Evolutionary conservation across 2,888 invertebrate genomes (phyloP).

Genomic region (Lasioglossum lativentre): DNA sequence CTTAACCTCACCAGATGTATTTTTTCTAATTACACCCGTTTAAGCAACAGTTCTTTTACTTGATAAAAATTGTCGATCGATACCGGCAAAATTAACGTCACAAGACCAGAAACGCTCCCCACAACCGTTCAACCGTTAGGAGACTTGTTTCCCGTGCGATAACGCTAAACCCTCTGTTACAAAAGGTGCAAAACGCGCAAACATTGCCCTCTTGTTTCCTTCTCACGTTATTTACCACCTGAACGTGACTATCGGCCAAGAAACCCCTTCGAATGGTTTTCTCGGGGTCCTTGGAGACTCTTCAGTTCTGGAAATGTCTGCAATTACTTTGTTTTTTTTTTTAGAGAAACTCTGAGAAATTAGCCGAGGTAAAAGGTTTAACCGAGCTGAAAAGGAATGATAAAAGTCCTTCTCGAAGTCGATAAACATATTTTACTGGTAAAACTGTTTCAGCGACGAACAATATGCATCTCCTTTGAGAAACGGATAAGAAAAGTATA

Average conservation of each 20-base stretch:
- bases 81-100: too few species aligned
- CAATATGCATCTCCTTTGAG: not conserved
- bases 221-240: constrained; percentile 25
- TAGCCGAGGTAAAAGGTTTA: not conserved
- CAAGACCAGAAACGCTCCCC: not conserved
- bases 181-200: constrained; percentile 22
- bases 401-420: not conserved
- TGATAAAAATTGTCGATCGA: not conserved
- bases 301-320: not conserved
- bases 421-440: not conserved
- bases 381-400: not conserved
- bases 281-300: not conserved
- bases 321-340: not conserved
- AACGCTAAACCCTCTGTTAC: not conserved
- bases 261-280: not conserved
- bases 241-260: constrained; percentile 30
- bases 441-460: too few species aligned
- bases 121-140: not conserved
- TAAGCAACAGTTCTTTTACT: too few species aligned
- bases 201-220: constrained; percentile 13
- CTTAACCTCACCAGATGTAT: not conserved
- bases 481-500: not conserved
- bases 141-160: not conserved
- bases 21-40: not conserved
- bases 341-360: not conserved